Evolutionary conservation across 2,113 vertebrate species (phyloP).

Genomic region (Hippopotamus amphibius): DNA sequence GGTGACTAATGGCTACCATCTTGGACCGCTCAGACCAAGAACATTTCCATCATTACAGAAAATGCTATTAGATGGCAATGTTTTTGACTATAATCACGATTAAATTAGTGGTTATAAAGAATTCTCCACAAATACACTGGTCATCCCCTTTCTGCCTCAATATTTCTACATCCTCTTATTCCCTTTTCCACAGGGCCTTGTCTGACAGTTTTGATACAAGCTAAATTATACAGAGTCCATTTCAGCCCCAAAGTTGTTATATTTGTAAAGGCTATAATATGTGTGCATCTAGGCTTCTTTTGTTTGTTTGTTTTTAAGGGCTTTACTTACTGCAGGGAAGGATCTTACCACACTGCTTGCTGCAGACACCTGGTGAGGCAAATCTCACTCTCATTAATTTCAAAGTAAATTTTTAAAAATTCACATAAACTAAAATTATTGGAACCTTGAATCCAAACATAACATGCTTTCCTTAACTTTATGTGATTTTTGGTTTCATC

Average conservation of each 20-base stretch:
- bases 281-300: neutral
- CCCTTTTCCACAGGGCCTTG: neutral
- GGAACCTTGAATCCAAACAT: neutral
- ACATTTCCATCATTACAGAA: neutral
- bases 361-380: neutral
- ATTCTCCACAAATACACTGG: neutral
- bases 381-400: neutral
- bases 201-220: neutral
- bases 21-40: neutral
- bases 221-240: neutral
- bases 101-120: neutral
- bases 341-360: neutral
- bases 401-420: conserved; percentile 13
- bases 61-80: neutral
- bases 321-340: conserved; percentile 28
- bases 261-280: neutral
- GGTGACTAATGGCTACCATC: neutral
- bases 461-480: conserved; percentile 12
- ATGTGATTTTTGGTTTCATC: neutral
- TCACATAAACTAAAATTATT: neutral
- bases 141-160: neutral
- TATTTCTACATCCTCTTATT: neutral
- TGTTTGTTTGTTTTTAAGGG: neutral
- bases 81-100: neutral
- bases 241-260: neutral